These are phyloP conservation scores for Prinia subflava DNA, from an alignment of 2,113 vertebrate genomes.

Conservation along the genomic window DNA sequence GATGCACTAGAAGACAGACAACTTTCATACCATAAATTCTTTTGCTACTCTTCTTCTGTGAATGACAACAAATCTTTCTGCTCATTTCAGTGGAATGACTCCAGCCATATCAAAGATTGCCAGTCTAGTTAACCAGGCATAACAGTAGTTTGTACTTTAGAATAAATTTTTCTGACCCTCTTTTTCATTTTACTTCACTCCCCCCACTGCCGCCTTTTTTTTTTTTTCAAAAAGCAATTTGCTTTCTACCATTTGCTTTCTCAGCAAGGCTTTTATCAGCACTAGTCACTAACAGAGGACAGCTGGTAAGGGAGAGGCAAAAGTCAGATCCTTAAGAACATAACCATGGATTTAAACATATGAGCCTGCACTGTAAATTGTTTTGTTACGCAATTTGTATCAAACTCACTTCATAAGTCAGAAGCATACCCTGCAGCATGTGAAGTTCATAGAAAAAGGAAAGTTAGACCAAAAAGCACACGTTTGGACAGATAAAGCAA, in stretches of 20 bases:
- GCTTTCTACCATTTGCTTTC: constrained; percentile 38
- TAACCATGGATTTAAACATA: not conserved
- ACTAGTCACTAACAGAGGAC: not conserved
- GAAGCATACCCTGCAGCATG: not conserved
- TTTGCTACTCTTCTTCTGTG: constrained; percentile 23
- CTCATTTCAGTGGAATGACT: not conserved
- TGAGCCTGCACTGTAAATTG: not conserved
- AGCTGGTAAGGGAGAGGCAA: constrained; percentile 45
- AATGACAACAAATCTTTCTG: constrained; percentile 56
- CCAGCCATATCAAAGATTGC: not conserved
- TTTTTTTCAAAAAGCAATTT: not conserved
- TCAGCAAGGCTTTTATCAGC: constrained; percentile 3
- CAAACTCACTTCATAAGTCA: not conserved
- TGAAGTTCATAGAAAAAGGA: not conserved
- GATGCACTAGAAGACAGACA: constrained; percentile 40
- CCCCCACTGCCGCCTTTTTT: not conserved
- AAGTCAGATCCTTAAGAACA: not conserved
- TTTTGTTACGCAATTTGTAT: constrained; percentile 13
- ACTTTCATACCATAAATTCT: constrained; percentile 70
- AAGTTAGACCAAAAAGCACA: not conserved
- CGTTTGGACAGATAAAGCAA: not conserved
- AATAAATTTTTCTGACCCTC: not conserved
- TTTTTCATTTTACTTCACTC: not conserved
- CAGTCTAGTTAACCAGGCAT: not conserved
- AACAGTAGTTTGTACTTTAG: not conserved